A percentile compares a stretch with the other conserved stretches of the same genome.
Evolutionary conservation across 2,888 invertebrate genomes (phyloP).

Genomic region (Drosophila macrothrix): DNA sequence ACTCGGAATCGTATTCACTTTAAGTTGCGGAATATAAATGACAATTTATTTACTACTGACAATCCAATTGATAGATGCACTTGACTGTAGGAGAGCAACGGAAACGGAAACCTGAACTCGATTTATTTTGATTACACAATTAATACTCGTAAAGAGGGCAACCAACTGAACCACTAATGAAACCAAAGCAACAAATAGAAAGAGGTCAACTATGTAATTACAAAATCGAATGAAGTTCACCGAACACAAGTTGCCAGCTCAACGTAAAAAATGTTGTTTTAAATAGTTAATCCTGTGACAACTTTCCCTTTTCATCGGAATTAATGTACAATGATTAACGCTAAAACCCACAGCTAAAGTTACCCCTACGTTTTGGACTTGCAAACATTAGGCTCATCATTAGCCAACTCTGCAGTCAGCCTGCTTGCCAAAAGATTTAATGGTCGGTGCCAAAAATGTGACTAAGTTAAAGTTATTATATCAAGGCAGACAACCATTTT

Average conservation of each 20-base stretch:
- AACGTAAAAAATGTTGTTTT: background rate
- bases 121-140: constrained; percentile 4
- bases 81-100: background rate
- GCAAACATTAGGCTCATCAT: constrained; percentile 21
- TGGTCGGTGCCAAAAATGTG: constrained; percentile 24
- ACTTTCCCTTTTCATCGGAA: background rate
- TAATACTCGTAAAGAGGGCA: background rate
- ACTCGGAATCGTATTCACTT: background rate
- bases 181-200: background rate
- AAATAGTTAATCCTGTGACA: background rate
- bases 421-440: constrained; percentile 24
- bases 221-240: background rate
- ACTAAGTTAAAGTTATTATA: constrained; percentile 15
- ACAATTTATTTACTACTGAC: background rate
- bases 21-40: background rate
- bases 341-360: background rate
- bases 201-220: constrained; percentile 1
- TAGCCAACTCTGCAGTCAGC: background rate
- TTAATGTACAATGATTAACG: background rate
- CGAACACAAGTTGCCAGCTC: background rate
- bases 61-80: background rate
- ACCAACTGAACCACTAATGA: background rate
- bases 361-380: background rate
- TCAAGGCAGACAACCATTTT: constrained; percentile 1
- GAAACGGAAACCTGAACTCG: background rate